Conservation (phyloP, 2,113 vertebrate species). For the Istiophorus platypterus region DNA sequence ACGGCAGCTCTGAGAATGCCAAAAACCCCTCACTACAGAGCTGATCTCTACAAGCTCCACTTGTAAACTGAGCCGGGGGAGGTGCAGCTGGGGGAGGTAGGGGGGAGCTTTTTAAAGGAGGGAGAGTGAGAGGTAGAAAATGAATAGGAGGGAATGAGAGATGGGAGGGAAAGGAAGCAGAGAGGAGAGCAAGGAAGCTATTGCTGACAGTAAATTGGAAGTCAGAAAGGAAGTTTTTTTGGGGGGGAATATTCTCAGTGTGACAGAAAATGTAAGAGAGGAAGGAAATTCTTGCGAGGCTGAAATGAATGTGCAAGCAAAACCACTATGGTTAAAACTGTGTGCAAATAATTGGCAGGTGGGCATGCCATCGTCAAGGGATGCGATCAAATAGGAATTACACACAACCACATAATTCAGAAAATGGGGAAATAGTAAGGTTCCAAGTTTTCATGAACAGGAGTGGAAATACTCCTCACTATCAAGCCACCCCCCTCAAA, state of each 20-base stretch:
- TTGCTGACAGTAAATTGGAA: constrained; percentile 68
- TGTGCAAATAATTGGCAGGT: constrained; percentile 36
- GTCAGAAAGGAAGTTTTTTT: constrained; percentile 60
- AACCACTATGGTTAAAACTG: constrained; percentile 23
- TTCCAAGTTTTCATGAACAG: neutral
- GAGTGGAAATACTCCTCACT: constrained; percentile 1
- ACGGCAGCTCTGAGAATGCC: constrained; percentile 67
- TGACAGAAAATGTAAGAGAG: constrained; percentile 45
- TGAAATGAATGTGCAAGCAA: constrained; percentile 47
- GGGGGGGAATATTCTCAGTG: constrained; percentile 57
- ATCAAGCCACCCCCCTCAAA: constrained; percentile 5
- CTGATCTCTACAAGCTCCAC: constrained; percentile 85
- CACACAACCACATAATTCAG: constrained; percentile 1
- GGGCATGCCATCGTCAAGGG: constrained; percentile 7
- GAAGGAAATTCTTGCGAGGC: constrained; percentile 49
- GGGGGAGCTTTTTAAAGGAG: constrained; percentile 60
- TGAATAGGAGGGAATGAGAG: constrained; percentile 54
- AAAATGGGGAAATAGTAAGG: neutral
- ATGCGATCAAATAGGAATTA: constrained; percentile 29
- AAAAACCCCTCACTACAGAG: constrained; percentile 58
- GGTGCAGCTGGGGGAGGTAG: constrained; percentile 63
- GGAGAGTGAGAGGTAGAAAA: constrained; percentile 67
- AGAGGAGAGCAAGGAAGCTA: constrained; percentile 46
- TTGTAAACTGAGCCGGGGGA: constrained; percentile 92
- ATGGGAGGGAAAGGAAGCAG: constrained; percentile 56